Percentiles rank a stretch among this genome's conserved stretches.
Evolutionary conservation across 2,888 invertebrate species (phyloP).

Genomic region (Dolichomitus sp.): DNA sequence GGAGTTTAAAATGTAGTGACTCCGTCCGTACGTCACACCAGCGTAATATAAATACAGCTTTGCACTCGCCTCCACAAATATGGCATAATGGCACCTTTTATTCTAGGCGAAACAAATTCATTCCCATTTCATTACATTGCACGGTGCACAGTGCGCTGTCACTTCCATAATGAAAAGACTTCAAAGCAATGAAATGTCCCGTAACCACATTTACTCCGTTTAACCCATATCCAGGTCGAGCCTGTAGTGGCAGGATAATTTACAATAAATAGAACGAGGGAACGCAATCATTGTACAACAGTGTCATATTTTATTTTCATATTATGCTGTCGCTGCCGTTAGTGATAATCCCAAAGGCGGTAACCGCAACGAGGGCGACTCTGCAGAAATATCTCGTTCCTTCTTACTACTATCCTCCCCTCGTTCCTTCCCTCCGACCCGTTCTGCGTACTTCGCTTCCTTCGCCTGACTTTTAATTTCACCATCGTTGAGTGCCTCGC

Average conservation of each 20-base stretch:
- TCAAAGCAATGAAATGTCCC: not conserved
- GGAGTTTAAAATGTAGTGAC: no score
- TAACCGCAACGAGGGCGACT: slow-evolving; percentile 11
- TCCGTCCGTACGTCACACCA: no score
- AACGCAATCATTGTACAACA: slow-evolving; percentile 14
- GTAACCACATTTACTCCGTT: slow-evolving; percentile 12
- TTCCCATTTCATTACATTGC: slow-evolving; percentile 2
- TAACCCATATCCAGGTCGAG: slow-evolving; percentile 2
- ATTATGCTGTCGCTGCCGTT: not conserved
- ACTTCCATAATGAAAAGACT: slow-evolving; percentile 11
- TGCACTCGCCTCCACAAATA: not conserved
- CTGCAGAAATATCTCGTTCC: slow-evolving; percentile 28
- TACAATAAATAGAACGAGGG: slow-evolving; percentile 9
- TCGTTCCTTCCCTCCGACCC: not conserved
- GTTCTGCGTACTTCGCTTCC: not conserved
- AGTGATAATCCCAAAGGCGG: not conserved
- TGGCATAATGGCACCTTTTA: not conserved
- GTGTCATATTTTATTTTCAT: slow-evolving; percentile 20
- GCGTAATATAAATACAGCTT: not conserved
- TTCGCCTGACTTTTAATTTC: slow-evolving; percentile 41
- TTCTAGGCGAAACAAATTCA: slow-evolving; percentile 2
- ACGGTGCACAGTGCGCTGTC: not conserved
- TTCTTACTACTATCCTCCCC: slow-evolving; percentile 7
- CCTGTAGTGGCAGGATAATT: not conserved
- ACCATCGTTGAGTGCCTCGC: slow-evolving; percentile 33